phyloP scores from a whole-genome alignment of 2,888 invertebrate genomes.

The Iselma pallidipennis region DNA sequence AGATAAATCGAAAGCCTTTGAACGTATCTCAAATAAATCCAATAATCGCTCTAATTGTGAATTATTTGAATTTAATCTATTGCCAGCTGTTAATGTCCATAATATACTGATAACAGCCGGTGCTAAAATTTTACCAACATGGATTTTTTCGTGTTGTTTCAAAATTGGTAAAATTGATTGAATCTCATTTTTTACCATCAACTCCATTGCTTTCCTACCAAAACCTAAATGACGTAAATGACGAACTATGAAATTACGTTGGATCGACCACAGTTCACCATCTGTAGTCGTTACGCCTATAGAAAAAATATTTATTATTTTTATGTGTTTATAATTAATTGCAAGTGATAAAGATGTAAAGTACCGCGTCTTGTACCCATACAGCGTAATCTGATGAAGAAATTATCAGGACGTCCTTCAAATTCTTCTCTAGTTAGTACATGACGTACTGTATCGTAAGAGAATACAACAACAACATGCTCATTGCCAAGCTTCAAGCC shows the following conservation, averaged over 20 bases:
- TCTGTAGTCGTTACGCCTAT: slow-evolving; percentile 66
- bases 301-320: slow-evolving; percentile 10
- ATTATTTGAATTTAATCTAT: slow-evolving; percentile 56
- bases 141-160: slow-evolving; percentile 34
- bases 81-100: slow-evolving; percentile 64
- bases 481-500: slow-evolving; percentile 63
- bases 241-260: slow-evolving; percentile 59
- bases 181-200: slow-evolving; percentile 59
- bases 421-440: slow-evolving; percentile 64
- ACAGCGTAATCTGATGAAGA: slow-evolving; percentile 65
- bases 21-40: slow-evolving; percentile 57
- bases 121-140: slow-evolving; percentile 54
- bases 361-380: slow-evolving; percentile 65
- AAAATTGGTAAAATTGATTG: slow-evolving; percentile 50
- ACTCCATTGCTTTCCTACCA: slow-evolving; percentile 58
- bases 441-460: slow-evolving; percentile 58
- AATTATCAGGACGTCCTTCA: slow-evolving; percentile 68
- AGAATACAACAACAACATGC: slow-evolving; percentile 60
- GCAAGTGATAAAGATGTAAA: neutral
- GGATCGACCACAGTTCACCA: slow-evolving; percentile 60
- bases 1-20: slow-evolving; percentile 58
- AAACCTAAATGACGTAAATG: slow-evolving; percentile 60
- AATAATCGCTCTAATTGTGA: slow-evolving; percentile 55
- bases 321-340: neutral
- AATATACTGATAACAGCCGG: slow-evolving; percentile 67